These are phyloP conservation scores for Dendrolimus houi DNA, from an alignment of 2,888 invertebrate species.

Conservation along the genomic window DNA sequence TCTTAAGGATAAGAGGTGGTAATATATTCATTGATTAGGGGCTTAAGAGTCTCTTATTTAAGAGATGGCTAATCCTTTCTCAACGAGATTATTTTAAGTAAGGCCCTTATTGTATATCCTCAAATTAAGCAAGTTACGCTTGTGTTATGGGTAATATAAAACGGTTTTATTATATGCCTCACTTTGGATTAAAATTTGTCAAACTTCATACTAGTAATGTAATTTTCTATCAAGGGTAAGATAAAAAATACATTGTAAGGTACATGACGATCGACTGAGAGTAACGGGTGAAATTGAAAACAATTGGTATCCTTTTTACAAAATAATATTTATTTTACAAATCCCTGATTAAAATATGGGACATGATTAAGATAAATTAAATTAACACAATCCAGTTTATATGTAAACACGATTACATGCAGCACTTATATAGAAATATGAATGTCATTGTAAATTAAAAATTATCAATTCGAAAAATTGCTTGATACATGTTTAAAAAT, in stretches of 20 bases:
- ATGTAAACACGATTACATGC: slow-evolving; percentile 50
- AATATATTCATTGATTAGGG: too few species aligned
- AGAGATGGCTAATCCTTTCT: too few species aligned
- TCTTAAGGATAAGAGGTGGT: too few species aligned
- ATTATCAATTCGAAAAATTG: slow-evolving; percentile 28
- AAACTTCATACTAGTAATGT: too few species aligned
- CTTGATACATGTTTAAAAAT: slow-evolving; percentile 33
- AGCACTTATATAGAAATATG: slow-evolving; percentile 39
- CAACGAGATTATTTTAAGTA: too few species aligned
- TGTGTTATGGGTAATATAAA: too few species aligned
- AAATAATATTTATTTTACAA: slow-evolving; percentile 66
- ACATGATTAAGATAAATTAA: slow-evolving; percentile 23
- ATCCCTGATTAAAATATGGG: slow-evolving; percentile 36
- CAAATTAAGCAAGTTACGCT: too few species aligned
- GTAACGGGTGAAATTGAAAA: slow-evolving; percentile 10
- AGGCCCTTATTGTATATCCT: too few species aligned
- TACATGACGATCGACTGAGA: not conserved
- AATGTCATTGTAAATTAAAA: slow-evolving; percentile 38
- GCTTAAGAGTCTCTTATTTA: too few species aligned
- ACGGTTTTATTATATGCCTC: too few species aligned
- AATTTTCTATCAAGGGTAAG: too few species aligned
- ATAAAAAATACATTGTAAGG: not conserved
- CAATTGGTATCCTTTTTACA: slow-evolving; percentile 28
- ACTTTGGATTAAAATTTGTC: too few species aligned
- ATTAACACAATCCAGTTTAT: slow-evolving; percentile 64